phyloP scores from a whole-genome alignment of 2,113 vertebrate genomes.

The Burhinus oedicnemus region DNA sequence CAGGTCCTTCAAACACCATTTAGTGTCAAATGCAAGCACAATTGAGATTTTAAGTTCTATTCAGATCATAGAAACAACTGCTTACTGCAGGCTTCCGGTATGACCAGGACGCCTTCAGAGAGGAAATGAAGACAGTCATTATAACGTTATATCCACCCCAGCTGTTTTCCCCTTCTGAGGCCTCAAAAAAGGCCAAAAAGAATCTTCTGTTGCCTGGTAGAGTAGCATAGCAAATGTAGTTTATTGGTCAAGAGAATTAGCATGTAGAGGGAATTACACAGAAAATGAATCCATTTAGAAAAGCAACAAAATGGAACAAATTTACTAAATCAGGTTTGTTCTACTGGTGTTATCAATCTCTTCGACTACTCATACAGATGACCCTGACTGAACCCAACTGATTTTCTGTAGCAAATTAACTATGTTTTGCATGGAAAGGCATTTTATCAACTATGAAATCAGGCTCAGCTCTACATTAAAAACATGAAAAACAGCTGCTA shows the following conservation, averaged over 20 bases:
- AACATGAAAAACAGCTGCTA: slow-evolving; percentile 57
- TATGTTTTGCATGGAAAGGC: neutral
- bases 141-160: neutral
- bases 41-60: neutral
- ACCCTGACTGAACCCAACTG: neutral
- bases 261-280: neutral
- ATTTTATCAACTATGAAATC: slow-evolving; percentile 27
- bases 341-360: neutral
- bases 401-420: neutral
- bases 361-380: neutral
- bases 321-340: neutral
- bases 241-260: neutral
- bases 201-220: neutral
- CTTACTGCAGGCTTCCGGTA: neutral
- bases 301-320: neutral
- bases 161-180: neutral
- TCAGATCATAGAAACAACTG: neutral
- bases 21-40: neutral
- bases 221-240: neutral
- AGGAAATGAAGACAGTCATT: neutral
- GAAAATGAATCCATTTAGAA: neutral
- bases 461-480: neutral
- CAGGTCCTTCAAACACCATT: neutral
- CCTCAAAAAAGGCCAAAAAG: neutral
- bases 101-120: neutral